Conservation (phyloP, 2,113 vertebrate genomes). For the Eleginops maclovinus region DNA sequence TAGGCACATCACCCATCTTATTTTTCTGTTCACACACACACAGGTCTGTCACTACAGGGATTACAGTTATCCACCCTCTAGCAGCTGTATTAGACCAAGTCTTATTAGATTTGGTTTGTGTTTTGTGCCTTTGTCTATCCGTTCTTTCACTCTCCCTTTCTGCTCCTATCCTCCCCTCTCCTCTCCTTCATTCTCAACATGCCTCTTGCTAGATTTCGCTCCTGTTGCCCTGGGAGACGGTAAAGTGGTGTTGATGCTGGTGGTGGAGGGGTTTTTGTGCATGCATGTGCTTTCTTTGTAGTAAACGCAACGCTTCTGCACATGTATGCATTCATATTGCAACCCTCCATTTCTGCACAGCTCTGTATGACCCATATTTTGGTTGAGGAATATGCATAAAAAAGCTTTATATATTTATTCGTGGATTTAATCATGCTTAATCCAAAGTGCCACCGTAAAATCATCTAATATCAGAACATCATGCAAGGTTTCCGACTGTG, state of each 20-base stretch:
- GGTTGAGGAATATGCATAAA: conserved; percentile 26
- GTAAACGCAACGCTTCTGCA: conserved; percentile 33
- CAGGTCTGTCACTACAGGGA: conserved; percentile 17
- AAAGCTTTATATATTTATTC: conserved; percentile 49
- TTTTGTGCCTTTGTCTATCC: conserved; percentile 45
- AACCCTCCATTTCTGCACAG: conserved; percentile 37
- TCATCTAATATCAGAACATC: conserved; percentile 38
- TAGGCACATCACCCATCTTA: not conserved
- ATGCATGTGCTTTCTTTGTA: conserved; percentile 52
- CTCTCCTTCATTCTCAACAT: conserved; percentile 53
- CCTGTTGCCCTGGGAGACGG: conserved; percentile 79
- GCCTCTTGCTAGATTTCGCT: conserved; percentile 60
- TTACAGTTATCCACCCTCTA: conserved; percentile 26
- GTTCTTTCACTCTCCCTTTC: conserved; percentile 25
- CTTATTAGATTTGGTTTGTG: conserved; percentile 39
- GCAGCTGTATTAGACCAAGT: conserved; percentile 38
- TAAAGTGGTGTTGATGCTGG: conserved; percentile 46
- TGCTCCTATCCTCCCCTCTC: conserved; percentile 32
- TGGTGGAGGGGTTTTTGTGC: conserved; percentile 30
- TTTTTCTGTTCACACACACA: not conserved
- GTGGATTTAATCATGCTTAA: conserved; percentile 70
- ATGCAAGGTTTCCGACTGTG: too few relatives aligned
- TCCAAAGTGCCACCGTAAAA: conserved; percentile 59
- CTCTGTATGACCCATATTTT: conserved; percentile 70
- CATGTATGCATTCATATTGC: conserved; percentile 14